Conservation (phyloP, 2,888 invertebrate genomes). For the Melipona beecheii region DNA sequence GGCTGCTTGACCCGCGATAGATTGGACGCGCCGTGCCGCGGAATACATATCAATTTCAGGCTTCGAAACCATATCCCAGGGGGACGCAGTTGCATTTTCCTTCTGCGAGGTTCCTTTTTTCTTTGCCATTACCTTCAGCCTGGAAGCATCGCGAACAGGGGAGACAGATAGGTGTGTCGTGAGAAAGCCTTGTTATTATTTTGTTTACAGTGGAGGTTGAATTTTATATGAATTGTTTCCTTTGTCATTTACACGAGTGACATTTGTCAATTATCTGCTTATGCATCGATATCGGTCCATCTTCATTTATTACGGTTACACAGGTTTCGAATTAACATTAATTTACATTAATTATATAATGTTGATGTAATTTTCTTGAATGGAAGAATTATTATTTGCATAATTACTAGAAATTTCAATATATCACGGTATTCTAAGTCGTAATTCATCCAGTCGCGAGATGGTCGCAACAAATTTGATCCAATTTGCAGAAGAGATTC, state of each 20-base stretch:
- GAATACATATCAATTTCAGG: constrained; percentile 84
- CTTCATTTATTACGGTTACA: too few species aligned
- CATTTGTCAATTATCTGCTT: too few species aligned
- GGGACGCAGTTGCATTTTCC: constrained; percentile 67
- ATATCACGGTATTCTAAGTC: too few species aligned
- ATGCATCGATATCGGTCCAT: too few species aligned
- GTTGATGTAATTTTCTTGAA: too few species aligned
- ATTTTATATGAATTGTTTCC: not conserved
- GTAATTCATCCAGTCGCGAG: not conserved
- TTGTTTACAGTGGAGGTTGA: not conserved
- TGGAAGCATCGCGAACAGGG: not conserved
- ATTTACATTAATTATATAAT: too few species aligned
- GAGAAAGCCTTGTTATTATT: not conserved
- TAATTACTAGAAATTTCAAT: too few species aligned
- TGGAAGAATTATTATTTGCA: too few species aligned
- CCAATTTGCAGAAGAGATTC: not conserved
- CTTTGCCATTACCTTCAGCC: not conserved
- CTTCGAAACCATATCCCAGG: constrained; percentile 59
- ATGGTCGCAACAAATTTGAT: not conserved
- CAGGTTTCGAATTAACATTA: too few species aligned
- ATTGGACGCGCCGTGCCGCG: constrained; percentile 81
- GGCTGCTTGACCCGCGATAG: constrained; percentile 84
- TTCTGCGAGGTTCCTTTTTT: constrained; percentile 34
- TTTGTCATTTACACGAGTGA: too few species aligned
- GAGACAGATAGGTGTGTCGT: constrained; percentile 22